These are phyloP conservation scores for Halictus ligatus DNA, from an alignment of 2,888 invertebrate genomes.

Conservation along the genomic window DNA sequence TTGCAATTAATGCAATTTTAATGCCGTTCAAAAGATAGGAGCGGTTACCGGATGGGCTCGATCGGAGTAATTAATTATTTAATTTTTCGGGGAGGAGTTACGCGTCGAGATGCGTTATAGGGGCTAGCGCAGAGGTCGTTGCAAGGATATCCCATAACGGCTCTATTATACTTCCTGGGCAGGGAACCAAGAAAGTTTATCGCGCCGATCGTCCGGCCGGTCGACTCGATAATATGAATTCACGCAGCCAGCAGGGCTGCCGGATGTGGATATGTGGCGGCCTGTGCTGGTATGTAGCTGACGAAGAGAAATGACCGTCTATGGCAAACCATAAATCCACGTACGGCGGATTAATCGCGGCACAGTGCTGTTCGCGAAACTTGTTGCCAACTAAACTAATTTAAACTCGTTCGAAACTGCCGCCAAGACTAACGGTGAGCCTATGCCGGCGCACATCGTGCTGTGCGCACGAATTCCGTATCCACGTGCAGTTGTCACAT, in stretches of 20 bases:
- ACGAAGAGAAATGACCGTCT: conserved; percentile 80
- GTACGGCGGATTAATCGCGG: conserved; percentile 79
- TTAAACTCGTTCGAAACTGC: conserved; percentile 80
- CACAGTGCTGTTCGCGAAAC: conserved; percentile 73
- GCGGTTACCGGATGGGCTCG: fast-evolving
- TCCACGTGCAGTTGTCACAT: not conserved
- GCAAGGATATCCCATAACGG: not conserved
- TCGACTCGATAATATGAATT: conserved; percentile 54
- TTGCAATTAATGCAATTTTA: not conserved
- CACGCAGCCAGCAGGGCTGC: conserved; percentile 51
- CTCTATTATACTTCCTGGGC: not conserved
- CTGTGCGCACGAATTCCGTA: conserved; percentile 15
- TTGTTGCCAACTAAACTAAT: conserved; percentile 82
- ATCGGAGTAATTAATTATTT: not conserved
- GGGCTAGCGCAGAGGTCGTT: not conserved
- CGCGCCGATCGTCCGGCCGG: conserved; percentile 29
- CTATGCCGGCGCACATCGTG: conserved; percentile 59
- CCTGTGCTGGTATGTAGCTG: conserved; percentile 69
- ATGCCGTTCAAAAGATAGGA: not conserved
- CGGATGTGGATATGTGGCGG: conserved; percentile 53
- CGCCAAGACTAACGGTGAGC: conserved; percentile 67
- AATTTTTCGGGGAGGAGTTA: not conserved
- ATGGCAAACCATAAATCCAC: conserved; percentile 80
- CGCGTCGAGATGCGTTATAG: not conserved
- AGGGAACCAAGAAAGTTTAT: conserved; percentile 38